Conservation (phyloP, 2,888 invertebrate species). For the Mesochorus sp. region DNA sequence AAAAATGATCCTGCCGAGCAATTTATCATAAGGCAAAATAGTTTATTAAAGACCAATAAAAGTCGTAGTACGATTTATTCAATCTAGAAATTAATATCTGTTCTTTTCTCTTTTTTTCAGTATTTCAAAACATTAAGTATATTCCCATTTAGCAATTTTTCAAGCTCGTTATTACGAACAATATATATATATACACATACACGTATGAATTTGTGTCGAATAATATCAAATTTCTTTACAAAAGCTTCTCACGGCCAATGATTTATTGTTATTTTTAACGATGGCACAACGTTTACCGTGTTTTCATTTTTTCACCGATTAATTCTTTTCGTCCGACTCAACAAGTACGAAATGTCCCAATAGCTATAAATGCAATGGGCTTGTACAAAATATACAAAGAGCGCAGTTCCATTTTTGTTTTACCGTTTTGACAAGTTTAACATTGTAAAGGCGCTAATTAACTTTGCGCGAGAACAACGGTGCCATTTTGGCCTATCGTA, state of each 20-base stretch:
- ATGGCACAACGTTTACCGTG: conserved; percentile 58
- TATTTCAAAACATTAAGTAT: conserved; percentile 8
- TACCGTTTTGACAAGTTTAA: conserved; percentile 3
- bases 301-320: conserved; percentile 6
- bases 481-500: conserved; percentile 73
- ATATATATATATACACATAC: conserved; percentile 55
- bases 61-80: no score
- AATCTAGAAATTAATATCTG: not conserved
- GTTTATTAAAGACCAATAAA: conserved; percentile 31
- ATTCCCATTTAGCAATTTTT: conserved; percentile 11
- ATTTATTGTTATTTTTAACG: conserved; percentile 22
- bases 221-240: not conserved
- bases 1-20: conserved; percentile 28
- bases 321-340: not conserved
- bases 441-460: conserved; percentile 60
- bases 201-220: conserved; percentile 28
- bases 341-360: conserved; percentile 19
- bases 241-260: conserved; percentile 27
- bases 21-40: conserved; percentile 44
- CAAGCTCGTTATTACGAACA: conserved; percentile 41
- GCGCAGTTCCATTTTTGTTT: not conserved
- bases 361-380: conserved; percentile 48
- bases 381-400: conserved; percentile 52
- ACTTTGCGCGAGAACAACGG: conserved; percentile 73
- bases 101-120: not conserved